These are phyloP conservation scores for Micoletzkya japonica DNA, from an alignment of 2,888 invertebrate genomes.

Conservation along the genomic window DNA sequence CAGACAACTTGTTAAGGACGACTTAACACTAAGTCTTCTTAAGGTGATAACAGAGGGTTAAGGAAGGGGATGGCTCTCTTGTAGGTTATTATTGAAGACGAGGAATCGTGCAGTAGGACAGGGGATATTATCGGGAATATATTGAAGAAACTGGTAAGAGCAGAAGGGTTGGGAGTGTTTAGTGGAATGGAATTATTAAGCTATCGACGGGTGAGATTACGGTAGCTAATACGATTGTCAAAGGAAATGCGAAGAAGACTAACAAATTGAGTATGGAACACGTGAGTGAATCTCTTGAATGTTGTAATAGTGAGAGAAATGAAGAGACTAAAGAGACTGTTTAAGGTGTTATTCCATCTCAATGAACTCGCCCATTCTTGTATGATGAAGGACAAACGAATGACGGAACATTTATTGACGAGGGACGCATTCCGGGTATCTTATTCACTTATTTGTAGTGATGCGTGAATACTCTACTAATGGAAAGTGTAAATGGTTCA, in stretches of 20 bases:
- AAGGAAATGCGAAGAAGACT: conserved; percentile 1
- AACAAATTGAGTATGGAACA: conserved; percentile 29
- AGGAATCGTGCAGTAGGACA: conserved; percentile 7
- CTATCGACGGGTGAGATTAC: conserved; percentile 20
- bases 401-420: conserved; percentile 23
- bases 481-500: too few species aligned
- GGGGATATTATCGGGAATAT: conserved; percentile 19
- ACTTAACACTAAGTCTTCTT: not conserved
- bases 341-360: conserved; percentile 20
- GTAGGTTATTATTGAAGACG: conserved; percentile 26
- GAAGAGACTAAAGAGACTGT: not conserved
- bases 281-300: not conserved
- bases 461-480: too few species aligned
- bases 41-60: not conserved
- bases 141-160: conserved; percentile 15
- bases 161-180: not conserved
- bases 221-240: not conserved
- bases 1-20: conserved; percentile 2
- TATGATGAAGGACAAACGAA: conserved; percentile 24
- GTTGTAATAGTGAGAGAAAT: not conserved
- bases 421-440: conserved; percentile 12
- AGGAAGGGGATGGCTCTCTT: not conserved
- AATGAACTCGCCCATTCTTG: conserved; percentile 15
- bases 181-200: not conserved
- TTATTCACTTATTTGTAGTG: too few species aligned